Evolutionary conservation across 2,888 invertebrate species (phyloP), one percentile per base, ranked within the genome.

Genomic region (Scelioninae gen. 1): DNA sequence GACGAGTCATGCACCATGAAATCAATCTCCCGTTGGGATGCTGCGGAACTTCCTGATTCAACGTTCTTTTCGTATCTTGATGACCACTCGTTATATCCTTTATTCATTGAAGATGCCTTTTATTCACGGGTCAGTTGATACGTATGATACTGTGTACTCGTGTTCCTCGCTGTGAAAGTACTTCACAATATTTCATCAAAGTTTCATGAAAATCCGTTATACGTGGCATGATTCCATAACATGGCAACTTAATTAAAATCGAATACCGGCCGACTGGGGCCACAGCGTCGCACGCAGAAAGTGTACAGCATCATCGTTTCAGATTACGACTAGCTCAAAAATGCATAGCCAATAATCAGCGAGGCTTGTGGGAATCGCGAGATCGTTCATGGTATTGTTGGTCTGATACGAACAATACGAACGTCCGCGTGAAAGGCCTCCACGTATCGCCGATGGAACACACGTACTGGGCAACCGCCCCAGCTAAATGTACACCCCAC

Each of bases 11-110:
- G 81, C 81, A 76, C 65, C 76, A 76, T 75, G 81, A 81, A 81
- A 81, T 81, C 81, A 81, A 81, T 81, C 81, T 81, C 81, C 80
- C 76, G 81, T 81, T 81, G 81, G 76, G 81, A 81, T 76, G 63
- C 75, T 53, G 71, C 71, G 75, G 29, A 81, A 81, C 81, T 75
- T 81, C 75, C 75, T 81, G 75, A 81, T 75, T 69, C 75, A 65
- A 75, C 81, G 75, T 81, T 80, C 75, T 75, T 81, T 76, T 76
- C 76, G 81, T 81, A 81, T 76, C 81, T 81, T 81, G 81, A 81
- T 75, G 81, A 81, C 81, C 81, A 75, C 81, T 80, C 75, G 80
- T 80, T 80, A 80, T 75, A 81, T 81, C 75, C 81, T 81, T 75
- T 75, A 75, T 81, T 75, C 74, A 75, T 81, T 69, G 75, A 81